Conservation (phyloP, 1,140 invertebrate species). For the Cherax quadricarinatus region DNA sequence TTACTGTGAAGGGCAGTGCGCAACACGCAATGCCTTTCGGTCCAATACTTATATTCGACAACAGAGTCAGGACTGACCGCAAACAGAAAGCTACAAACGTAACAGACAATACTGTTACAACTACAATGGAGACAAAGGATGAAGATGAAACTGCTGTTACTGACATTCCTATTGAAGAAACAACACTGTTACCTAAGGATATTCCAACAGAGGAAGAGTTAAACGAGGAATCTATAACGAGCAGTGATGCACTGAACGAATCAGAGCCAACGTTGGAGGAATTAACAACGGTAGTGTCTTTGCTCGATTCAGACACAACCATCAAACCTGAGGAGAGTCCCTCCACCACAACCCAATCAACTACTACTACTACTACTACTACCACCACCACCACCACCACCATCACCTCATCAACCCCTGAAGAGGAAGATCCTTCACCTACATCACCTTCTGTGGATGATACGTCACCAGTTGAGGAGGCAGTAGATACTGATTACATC, state of each 20-base stretch:
- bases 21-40: conserved; percentile 15
- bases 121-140: neutral
- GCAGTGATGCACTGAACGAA: neutral
- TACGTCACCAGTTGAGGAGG: neutral
- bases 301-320: neutral
- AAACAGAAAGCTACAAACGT: conserved; percentile 24
- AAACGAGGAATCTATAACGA: conserved; percentile 14
- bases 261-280: conserved; percentile 14
- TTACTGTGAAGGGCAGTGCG: conserved; percentile 41
- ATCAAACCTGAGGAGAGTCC: conserved; percentile 3
- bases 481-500: neutral
- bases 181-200: conserved; percentile 25
- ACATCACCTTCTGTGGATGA: neutral
- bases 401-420: neutral
- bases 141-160: conserved; percentile 16
- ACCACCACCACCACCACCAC: conserved; percentile 11
- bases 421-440: neutral
- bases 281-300: conserved; percentile 8
- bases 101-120: neutral
- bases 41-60: conserved; percentile 28
- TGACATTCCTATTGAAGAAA: conserved; percentile 38
- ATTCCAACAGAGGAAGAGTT: neutral
- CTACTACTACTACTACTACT: neutral
- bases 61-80: conserved; percentile 55
- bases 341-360: neutral